Evolutionary conservation across 2,113 vertebrate species (phyloP), one percentile per base, ranked within the genome.

Genomic region (Malurus melanocephalus): DNA sequence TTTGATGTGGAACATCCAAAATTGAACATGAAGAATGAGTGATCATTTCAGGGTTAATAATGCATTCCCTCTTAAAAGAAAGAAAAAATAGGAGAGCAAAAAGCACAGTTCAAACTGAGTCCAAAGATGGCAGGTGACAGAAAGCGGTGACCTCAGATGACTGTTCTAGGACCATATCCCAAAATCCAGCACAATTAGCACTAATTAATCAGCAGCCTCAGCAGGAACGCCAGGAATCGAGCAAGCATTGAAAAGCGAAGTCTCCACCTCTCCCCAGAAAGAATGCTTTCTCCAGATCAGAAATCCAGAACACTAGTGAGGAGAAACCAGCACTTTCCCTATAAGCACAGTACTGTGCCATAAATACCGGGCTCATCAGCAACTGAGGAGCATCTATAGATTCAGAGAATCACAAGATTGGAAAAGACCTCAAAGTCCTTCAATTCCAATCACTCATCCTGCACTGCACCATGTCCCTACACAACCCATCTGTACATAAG

Each of bases 91-190:
- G 7, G 9, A 35, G 64, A 64, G 14, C 13, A 65, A 83, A 86
- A 56, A 75, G 20, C 30, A 22, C 26, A 60, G 43, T 52, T 87
- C 83, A 87, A 73, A 59, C 17, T 16, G 45, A 80, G 26, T 55
- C 77, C 88, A 88, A 81, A 87, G 35, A 81, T 0, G 3, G 56
- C 73, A 89, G 83, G 73, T 87, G 85, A 93, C 28, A 92, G 60
- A 76, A 89, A 87, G 57, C 24, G 3, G 79, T 0, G 13, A 93
- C 94, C 92, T 94, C 77, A 87, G 83, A 93, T 90, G 90, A 92
- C 94, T 93, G 90, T 95, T 93, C 95, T 78, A 88, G 90, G 83
- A 95, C 51, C 55, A 68, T 20, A 78, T 78, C 86, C 90, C 94
- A 88, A 90, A 93, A 18, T 5, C n/a, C 74, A 85, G 66, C 74